A percentile compares a stretch with the other conserved stretches of the same genome.
These are phyloP conservation scores for Florisuga fusca DNA, from an alignment of 2,797 vertebrate species.

Conservation along the genomic window DNA sequence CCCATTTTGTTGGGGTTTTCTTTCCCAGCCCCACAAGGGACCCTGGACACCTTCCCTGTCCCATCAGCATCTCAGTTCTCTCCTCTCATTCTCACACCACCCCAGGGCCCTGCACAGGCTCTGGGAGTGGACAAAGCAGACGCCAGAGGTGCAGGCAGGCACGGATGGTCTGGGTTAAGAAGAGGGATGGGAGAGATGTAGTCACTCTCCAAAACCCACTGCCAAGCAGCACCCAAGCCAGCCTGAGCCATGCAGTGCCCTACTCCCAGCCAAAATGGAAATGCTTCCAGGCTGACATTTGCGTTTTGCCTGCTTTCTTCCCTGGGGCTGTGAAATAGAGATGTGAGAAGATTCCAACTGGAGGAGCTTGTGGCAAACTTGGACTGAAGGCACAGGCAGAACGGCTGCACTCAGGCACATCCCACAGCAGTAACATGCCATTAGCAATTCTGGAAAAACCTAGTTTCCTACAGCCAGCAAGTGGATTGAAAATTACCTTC, in stretches of 20 bases:
- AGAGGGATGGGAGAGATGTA: accelerated
- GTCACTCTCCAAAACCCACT: not conserved
- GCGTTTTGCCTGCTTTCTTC: not conserved
- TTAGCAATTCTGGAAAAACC: not conserved
- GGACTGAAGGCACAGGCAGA: not conserved
- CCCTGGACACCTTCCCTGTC: not conserved
- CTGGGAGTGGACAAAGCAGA: not conserved
- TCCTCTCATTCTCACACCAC: accelerated
- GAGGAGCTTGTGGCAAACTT: not conserved
- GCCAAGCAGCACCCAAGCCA: not conserved
- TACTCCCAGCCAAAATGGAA: not conserved
- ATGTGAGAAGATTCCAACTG: not conserved
- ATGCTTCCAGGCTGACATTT: not conserved
- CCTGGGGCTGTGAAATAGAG: not conserved
- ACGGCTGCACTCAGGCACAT: accelerated
- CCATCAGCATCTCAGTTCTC: not conserved
- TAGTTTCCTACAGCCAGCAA: accelerated
- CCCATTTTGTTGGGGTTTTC: not conserved
- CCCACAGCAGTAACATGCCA: too few relatives aligned
- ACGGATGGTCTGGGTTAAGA: accelerated
- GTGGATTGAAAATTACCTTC: not conserved
- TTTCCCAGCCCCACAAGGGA: accelerated
- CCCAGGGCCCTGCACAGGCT: accelerated
- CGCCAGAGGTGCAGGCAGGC: not conserved
- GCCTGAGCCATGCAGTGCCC: accelerated